phyloP scores from a whole-genome alignment of 2,797 vertebrate species.

The Poeciliopsis paucimaculata region DNA sequence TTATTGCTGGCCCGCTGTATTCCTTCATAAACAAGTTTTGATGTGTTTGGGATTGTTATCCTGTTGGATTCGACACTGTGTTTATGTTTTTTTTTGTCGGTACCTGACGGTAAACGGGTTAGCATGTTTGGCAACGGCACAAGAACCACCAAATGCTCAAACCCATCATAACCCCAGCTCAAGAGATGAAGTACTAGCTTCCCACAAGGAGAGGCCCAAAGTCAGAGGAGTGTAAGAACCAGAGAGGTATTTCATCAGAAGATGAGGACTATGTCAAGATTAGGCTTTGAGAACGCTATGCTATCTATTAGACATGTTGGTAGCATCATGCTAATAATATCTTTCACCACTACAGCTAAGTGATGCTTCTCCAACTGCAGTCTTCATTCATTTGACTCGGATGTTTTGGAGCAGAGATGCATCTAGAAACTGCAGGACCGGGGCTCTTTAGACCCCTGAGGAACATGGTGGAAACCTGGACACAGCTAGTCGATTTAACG shows the following conservation, averaged over 20 bases:
- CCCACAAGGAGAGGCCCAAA: background rate
- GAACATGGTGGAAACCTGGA: background rate
- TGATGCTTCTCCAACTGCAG: background rate
- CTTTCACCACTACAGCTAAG: no score
- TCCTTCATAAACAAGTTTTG: background rate
- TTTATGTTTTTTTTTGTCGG: background rate
- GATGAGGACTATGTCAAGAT: background rate
- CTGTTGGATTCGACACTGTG: background rate
- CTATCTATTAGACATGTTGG: background rate
- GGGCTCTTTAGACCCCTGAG: background rate
- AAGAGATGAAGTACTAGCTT: background rate
- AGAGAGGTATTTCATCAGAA: background rate
- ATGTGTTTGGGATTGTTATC: background rate
- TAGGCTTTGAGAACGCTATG: background rate
- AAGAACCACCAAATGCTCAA: background rate
- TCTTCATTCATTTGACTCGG: background rate
- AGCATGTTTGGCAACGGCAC: background rate
- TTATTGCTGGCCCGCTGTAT: background rate
- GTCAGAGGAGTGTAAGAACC: background rate
- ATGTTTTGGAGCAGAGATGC: background rate
- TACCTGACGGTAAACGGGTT: background rate
- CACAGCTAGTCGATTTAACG: background rate
- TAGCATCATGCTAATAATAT: background rate
- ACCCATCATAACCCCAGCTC: background rate
- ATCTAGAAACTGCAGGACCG: background rate